Conservation (phyloP, 2,888 invertebrate species). For the Philhelius pedissequus region DNA sequence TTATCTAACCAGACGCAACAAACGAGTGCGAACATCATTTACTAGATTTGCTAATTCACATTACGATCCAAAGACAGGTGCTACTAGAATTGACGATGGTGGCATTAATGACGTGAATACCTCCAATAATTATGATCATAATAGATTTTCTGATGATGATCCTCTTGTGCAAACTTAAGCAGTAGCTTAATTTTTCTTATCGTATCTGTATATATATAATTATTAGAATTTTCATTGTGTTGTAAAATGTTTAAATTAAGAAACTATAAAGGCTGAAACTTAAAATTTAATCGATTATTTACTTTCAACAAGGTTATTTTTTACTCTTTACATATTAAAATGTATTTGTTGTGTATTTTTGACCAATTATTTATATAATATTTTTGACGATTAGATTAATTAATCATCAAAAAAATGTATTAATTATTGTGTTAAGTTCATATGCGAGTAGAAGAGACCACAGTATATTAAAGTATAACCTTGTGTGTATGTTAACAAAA, state of each 20-base stretch:
- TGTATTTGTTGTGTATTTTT: no score
- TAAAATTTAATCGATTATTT: background rate
- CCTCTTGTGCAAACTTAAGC: conserved; percentile 83
- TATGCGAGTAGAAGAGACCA: no score
- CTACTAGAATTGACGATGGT: conserved; percentile 89
- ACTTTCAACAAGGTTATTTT: background rate
- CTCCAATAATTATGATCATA: conserved; percentile 92
- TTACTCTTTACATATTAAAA: no score
- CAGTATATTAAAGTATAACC: no score
- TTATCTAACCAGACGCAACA: conserved; percentile 85
- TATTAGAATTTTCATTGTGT: conserved; percentile 58
- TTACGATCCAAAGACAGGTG: conserved; percentile 92
- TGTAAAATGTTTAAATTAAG: conserved; percentile 53
- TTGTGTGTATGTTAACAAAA: no score
- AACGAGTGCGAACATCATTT: conserved; percentile 87
- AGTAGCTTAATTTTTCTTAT: background rate
- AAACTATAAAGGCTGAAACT: conserved; percentile 64
- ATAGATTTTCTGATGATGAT: conserved; percentile 94
- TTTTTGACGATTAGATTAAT: no score
- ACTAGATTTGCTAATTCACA: conserved; percentile 90
- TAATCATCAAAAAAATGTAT: no score
- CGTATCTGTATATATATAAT: conserved; percentile 25
- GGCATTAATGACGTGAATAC: conserved; percentile 87
- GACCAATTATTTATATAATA: no score
- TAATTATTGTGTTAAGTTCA: no score